Evolutionary conservation across 1,140 invertebrate species (phyloP).

Genomic region (Halesus radiatus): DNA sequence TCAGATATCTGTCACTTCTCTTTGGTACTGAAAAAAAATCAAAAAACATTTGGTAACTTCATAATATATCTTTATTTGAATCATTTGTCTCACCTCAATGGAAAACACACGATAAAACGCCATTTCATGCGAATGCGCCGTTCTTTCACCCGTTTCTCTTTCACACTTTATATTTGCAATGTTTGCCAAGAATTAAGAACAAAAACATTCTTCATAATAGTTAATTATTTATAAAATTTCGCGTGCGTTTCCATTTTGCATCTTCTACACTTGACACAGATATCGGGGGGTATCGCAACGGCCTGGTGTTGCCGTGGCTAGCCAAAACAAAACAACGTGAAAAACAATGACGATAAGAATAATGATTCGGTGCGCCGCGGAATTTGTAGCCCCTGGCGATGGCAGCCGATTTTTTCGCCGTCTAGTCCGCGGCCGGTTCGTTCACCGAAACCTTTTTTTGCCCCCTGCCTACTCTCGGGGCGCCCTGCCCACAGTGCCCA

Average conservation of each 20-base stretch:
- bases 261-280: conserved; percentile 11
- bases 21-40: too few species aligned
- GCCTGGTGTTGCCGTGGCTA: neutral
- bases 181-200: too few species aligned
- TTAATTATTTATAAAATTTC: neutral
- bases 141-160: too few species aligned
- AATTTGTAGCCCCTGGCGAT: conserved; percentile 24
- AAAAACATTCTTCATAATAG: too few species aligned
- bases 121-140: too few species aligned
- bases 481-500: neutral
- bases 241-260: conserved; percentile 1
- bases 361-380: neutral
- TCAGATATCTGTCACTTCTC: neutral
- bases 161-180: too few species aligned
- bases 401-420: conserved; percentile 45
- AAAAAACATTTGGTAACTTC: too few species aligned
- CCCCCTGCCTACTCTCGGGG: conserved; percentile 1
- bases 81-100: too few species aligned
- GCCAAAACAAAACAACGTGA: neutral
- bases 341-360: neutral
- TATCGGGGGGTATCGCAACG: neutral
- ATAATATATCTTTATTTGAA: too few species aligned
- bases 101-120: too few species aligned
- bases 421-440: conserved; percentile 50
- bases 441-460: conserved; percentile 50